These are phyloP conservation scores for Sicus ferrugineus DNA, from an alignment of 2,888 invertebrate genomes.

Conservation along the genomic window DNA sequence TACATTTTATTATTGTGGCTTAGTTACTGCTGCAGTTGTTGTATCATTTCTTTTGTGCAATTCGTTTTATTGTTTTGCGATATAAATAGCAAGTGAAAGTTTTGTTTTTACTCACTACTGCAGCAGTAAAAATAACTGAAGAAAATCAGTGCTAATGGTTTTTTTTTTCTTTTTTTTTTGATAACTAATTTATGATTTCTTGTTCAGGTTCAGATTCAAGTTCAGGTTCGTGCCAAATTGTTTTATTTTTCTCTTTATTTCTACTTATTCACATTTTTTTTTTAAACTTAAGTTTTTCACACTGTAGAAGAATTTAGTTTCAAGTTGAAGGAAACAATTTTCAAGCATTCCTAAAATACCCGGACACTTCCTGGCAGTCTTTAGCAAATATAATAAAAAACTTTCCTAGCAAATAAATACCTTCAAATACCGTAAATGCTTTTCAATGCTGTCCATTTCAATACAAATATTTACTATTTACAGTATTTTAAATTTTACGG, in stretches of 20 bases:
- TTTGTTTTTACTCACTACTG: conserved; percentile 1
- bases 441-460: no score
- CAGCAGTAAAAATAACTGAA: conserved; percentile 2
- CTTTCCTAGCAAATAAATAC: no score
- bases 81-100: conserved; percentile 25
- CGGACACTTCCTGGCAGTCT: no score
- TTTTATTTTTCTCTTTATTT: not conserved
- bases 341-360: no score
- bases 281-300: no score
- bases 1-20: not conserved
- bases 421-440: no score
- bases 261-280: not conserved
- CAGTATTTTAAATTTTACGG: no score
- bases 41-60: conserved; percentile 22
- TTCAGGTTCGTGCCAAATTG: conserved; percentile 17
- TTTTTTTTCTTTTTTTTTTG: not conserved
- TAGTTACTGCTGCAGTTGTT: conserved; percentile 13
- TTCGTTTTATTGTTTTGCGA: not conserved
- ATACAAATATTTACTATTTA: no score
- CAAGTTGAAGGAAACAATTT: no score
- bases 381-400: no score
- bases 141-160: not conserved
- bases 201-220: conserved; percentile 17
- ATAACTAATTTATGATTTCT: conserved; percentile 4
- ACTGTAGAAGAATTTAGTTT: no score